Conservation (phyloP, 2,888 invertebrate genomes). For the Sminthurinus aureus region DNA sequence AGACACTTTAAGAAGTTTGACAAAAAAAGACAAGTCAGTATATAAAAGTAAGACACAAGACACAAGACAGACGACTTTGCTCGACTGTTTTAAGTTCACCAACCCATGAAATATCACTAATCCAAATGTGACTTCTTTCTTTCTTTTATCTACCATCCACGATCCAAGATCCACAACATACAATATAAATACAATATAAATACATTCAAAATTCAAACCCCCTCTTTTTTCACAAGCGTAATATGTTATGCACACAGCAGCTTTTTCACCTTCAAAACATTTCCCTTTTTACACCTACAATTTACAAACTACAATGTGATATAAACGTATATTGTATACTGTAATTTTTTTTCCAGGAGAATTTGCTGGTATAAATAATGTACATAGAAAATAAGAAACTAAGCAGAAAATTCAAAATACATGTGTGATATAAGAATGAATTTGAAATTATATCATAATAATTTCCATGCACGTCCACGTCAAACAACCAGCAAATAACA, state of each 20-base stretch:
- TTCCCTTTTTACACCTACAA: too few relatives aligned
- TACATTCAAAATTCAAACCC: not conserved
- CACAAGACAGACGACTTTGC: constrained; percentile 38
- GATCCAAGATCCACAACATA: not conserved
- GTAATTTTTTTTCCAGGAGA: not conserved
- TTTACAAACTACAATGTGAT: not conserved
- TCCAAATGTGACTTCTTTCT: too few relatives aligned
- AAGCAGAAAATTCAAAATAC: too few relatives aligned
- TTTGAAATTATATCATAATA: constrained; percentile 16
- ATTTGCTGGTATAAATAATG: not conserved
- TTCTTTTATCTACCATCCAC: too few relatives aligned
- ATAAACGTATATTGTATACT: not conserved
- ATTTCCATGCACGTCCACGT: constrained; percentile 12
- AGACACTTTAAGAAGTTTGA: constrained; percentile 20
- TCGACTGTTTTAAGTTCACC: constrained; percentile 26
- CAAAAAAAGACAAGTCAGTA: not conserved
- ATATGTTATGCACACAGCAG: too few relatives aligned
- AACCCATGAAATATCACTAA: constrained; percentile 37
- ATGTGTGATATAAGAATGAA: not conserved
- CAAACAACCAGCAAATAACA: not conserved
- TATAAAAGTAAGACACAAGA: constrained; percentile 22
- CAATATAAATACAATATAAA: not conserved
- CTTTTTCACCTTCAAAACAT: too few relatives aligned
- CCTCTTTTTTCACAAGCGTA: too few relatives aligned
- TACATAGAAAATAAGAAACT: not conserved